Base-by-base conservation (phyloP, 1,140 invertebrate genomes). In the Cataglyphis hispanica region DNA sequence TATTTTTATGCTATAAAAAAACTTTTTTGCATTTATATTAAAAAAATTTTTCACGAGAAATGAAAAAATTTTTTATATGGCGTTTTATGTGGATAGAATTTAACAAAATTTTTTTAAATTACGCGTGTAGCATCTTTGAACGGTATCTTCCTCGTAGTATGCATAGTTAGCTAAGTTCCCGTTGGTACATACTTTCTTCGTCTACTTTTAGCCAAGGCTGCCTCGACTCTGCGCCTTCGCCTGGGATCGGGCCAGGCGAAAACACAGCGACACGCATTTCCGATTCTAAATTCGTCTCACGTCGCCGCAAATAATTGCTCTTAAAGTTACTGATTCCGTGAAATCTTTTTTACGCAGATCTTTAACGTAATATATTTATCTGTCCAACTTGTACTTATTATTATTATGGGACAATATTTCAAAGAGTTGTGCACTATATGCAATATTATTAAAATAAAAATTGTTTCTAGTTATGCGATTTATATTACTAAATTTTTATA, bases 201-300 rank as follows among this genome's bases (percentile, higher is more conserved):
- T 94, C 93, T 95, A 95, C 93, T 95, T 95, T 95, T 95, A 95
- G 94, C 94, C 94, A 93, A 94, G 91, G 93, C 91, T 91, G 80
- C 81, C 67, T 75, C 69, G 40, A 90, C 91, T 92, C 13, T 87
- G 87, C 46, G 87, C 74, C 78, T 85, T 89, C 81, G 87, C 91
- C 86, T 91, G 87, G 90, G 87, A 83, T 56, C 67, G 31, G 85
- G 87, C 87, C 89, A 91, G 76, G 87, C 66, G 89, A 87, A 50
- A 87, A 50, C 83, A 74, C 78, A 86, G 84, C 92, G 90, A 93
- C 93, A 93, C 93, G 94, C 91, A 94, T 94, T 94, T 94, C 91
- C 93, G 90, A 95, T 92, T 94, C 94, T 95, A 95, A 94, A 94
- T 94, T 84, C 84, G 92, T 93, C 86, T 22, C 61, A 56, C 61